phyloP scores from a whole-genome alignment of 2,113 vertebrate genomes.

The Dicaeum eximium region DNA sequence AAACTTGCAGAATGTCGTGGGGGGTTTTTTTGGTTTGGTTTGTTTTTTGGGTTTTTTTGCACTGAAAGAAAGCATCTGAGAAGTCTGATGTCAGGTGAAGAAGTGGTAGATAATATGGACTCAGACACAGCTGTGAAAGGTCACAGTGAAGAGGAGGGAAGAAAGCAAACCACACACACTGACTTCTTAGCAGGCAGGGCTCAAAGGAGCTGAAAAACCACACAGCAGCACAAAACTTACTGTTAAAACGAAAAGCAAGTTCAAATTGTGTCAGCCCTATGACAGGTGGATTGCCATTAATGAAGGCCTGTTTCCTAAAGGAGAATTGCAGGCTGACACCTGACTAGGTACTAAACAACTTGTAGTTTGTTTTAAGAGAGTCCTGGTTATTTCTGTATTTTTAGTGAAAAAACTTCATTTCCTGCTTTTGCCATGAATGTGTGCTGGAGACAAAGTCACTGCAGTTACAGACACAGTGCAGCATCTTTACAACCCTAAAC shows the following conservation, averaged over 20 bases:
- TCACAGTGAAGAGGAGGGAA: slow-evolving; percentile 5
- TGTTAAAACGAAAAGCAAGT: background rate
- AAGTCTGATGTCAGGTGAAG: background rate
- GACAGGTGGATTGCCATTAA: background rate
- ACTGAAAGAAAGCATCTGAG: background rate
- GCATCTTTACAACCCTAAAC: background rate
- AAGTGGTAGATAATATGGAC: background rate
- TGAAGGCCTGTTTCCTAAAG: background rate
- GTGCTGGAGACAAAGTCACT: background rate
- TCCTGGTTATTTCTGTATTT: background rate
- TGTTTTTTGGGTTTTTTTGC: background rate
- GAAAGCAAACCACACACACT: background rate
- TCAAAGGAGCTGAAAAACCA: background rate
- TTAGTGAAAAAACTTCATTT: background rate
- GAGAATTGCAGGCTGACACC: background rate
- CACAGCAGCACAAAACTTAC: background rate
- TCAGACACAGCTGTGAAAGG: background rate
- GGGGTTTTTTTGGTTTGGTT: background rate
- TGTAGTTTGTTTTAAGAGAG: background rate
- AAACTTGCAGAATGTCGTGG: background rate
- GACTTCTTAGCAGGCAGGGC: background rate
- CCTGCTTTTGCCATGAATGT: background rate
- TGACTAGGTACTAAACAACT: background rate
- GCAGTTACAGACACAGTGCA: background rate
- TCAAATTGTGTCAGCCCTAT: background rate